Conservation (phyloP, 1,140 invertebrate species). For the Drosophila ironensis region DNA sequence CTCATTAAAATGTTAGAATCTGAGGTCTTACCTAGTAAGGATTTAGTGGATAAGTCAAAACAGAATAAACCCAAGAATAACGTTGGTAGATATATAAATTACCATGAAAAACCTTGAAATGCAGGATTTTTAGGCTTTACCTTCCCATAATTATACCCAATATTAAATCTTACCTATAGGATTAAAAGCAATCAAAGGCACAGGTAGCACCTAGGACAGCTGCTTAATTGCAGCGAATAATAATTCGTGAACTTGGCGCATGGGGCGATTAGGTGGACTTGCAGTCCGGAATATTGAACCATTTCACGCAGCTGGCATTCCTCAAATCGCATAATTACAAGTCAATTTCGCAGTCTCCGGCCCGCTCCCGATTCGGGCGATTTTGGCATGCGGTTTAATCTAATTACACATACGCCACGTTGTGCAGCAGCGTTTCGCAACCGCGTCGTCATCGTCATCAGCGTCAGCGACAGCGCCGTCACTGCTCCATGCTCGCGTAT, state of each 20-base stretch:
- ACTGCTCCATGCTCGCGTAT: slow-evolving; percentile 42
- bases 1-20: too few relatives aligned
- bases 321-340: slow-evolving; percentile 68
- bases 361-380: slow-evolving; percentile 55
- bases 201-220: neutral
- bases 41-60: too few relatives aligned
- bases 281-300: slow-evolving; percentile 1
- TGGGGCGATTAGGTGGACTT: slow-evolving; percentile 53
- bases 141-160: too few relatives aligned
- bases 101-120: too few relatives aligned
- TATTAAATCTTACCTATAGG: too few relatives aligned
- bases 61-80: too few relatives aligned
- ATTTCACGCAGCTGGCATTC: slow-evolving; percentile 53
- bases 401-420: slow-evolving; percentile 80
- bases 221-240: slow-evolving; percentile 4
- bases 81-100: too few relatives aligned
- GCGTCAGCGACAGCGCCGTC: slow-evolving; percentile 10
- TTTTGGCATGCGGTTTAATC: slow-evolving; percentile 77
- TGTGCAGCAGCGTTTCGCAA: slow-evolving; percentile 68
- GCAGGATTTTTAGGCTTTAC: too few relatives aligned
- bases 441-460: slow-evolving; percentile 17
- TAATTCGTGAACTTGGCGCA: slow-evolving; percentile 36
- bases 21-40: too few relatives aligned
- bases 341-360: slow-evolving; percentile 65
- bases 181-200: too few relatives aligned